phyloP scores from a whole-genome alignment of 2,797 vertebrate species.

The Microctenopoma stevenorrisi region DNA sequence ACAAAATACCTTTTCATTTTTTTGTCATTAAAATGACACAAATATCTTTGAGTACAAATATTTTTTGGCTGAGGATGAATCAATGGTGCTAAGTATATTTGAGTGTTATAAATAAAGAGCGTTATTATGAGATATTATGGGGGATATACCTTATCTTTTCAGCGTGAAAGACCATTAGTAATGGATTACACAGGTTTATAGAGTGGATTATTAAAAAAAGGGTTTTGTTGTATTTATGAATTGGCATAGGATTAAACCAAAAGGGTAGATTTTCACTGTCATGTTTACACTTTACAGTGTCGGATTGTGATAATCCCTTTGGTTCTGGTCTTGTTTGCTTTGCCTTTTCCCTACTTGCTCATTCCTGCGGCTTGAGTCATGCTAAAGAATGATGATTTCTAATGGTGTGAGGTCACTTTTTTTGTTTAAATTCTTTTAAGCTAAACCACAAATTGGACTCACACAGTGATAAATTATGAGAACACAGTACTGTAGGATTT shows the following conservation, averaged over 20 bases:
- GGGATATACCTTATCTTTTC: slow-evolving; percentile 14
- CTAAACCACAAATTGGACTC: background rate
- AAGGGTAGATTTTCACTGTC: slow-evolving; percentile 25
- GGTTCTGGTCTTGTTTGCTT: slow-evolving; percentile 37
- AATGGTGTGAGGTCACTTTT: background rate
- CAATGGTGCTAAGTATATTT: slow-evolving; percentile 24
- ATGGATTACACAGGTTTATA: slow-evolving; percentile 58
- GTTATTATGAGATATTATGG: slow-evolving; percentile 40
- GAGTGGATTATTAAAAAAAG: slow-evolving; percentile 38
- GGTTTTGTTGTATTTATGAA: slow-evolving; percentile 47
- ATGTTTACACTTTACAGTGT: slow-evolving; percentile 41
- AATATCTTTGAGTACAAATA: slow-evolving; percentile 15
- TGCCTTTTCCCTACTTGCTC: background rate
- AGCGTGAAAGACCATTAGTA: slow-evolving; percentile 42
- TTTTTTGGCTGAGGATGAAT: slow-evolving; percentile 25
- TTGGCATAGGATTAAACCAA: slow-evolving; percentile 52
- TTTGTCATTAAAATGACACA: slow-evolving; percentile 30
- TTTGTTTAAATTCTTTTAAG: background rate
- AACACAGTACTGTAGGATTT: background rate
- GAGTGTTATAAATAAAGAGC: slow-evolving; percentile 33
- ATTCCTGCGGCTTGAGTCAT: background rate
- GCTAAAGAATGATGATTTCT: slow-evolving; percentile 1
- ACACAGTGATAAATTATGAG: background rate
- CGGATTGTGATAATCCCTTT: slow-evolving; percentile 51
- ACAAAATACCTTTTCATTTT: background rate